These are phyloP conservation scores for Champsocephalus gunnari DNA, from an alignment of 2,797 vertebrate species.

Conservation along the genomic window DNA sequence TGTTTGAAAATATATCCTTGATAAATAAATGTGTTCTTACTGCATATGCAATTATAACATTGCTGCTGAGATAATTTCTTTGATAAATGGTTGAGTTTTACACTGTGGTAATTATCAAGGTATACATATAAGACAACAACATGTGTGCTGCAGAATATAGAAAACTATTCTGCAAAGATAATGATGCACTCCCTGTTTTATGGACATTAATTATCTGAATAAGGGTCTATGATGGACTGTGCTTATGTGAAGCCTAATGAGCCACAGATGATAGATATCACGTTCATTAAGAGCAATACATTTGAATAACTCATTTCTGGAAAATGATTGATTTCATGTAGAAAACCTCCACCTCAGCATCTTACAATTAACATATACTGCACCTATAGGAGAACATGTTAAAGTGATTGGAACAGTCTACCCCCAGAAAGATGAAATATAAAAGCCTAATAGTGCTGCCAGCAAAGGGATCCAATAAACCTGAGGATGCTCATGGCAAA, in stretches of 20 bases:
- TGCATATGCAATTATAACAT: slow-evolving; percentile 16
- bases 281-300: slow-evolving; percentile 73
- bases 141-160: slow-evolving; percentile 41
- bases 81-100: slow-evolving; percentile 26
- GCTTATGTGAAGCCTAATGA: slow-evolving; percentile 77
- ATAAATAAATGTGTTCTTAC: slow-evolving; percentile 4
- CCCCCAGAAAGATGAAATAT: slow-evolving; percentile 3
- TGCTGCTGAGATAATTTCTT: not conserved
- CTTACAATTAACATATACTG: slow-evolving; percentile 58
- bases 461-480: slow-evolving; percentile 29
- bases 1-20: not conserved
- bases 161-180: slow-evolving; percentile 58
- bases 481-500: not conserved
- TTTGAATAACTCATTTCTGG: slow-evolving; percentile 69
- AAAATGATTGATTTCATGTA: slow-evolving; percentile 69
- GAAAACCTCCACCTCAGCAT: slow-evolving; percentile 60
- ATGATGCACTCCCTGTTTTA: slow-evolving; percentile 56
- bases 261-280: slow-evolving; percentile 80
- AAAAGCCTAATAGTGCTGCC: slow-evolving; percentile 1
- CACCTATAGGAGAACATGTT: slow-evolving; percentile 61
- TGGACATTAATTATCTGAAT: slow-evolving; percentile 70
- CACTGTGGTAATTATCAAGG: slow-evolving; percentile 17
- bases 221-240: slow-evolving; percentile 75
- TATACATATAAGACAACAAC: not conserved
- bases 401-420: slow-evolving; percentile 35